Base-by-base conservation (phyloP, 2,888 invertebrate species). In the Ditula angustiorana region DNA sequence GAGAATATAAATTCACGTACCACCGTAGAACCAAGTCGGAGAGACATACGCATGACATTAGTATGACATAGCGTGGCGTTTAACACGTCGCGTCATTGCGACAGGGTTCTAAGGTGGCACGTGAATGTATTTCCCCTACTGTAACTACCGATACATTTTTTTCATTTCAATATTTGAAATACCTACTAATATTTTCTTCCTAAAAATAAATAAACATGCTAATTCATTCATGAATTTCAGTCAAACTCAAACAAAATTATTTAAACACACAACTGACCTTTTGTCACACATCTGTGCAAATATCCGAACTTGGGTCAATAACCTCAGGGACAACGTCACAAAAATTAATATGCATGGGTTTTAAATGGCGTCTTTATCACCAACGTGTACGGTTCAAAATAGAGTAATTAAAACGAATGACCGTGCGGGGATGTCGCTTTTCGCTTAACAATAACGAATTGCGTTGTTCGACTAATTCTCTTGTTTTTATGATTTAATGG, bases 381-480 rank as follows among this genome's bases (percentile, higher is more conserved):
- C 35, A 58, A 7, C 55, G 11, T 13, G 47, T 55, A 58, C 19
- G 52, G 55, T 59, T 53, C 37, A 58, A 41, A 55, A 46, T 37
- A 50, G 50, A 28, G 55, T 47, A 59, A 63, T 63, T 49, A 33
- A 37, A 61, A 52, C 56, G 30, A 47, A 56, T 55, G 55, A 46
- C 28, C 37, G 59, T 44, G 52, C 64, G 19, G 35, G 41, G 57
- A 61, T 64, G 64, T 64, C 46, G 41, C 50, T 50, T 46, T 66
- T 66, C 47, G 47, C 67, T 68, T 80, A 82, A 84, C 78, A 77
- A 80, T 76, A 79, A 82, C 69, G 70, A 71, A 79, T 78, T 74
- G 69, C 61, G 52, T 35, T 59, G 59, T 67, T 60, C 57, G 57
- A 50, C 47, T 65, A 49, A 65, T 53, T 56, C 57, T 28, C 41